Base-by-base conservation (phyloP, 2,888 invertebrate species). In the Ecliptopera silaceata region DNA sequence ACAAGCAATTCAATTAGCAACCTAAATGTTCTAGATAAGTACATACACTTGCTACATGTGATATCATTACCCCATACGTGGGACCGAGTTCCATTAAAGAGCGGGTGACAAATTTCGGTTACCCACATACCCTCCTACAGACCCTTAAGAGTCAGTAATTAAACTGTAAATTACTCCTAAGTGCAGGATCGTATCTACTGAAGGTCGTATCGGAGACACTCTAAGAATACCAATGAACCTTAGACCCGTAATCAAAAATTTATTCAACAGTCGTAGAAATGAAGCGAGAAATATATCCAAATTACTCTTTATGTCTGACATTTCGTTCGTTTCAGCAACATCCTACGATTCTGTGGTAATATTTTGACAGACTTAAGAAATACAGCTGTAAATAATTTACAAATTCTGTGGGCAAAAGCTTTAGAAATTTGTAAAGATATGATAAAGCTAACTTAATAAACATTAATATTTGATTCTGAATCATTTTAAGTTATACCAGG, bases 91-190 rank as follows among this genome's bases (percentile, higher is more conserved):
- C 63, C 66, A 64, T 64, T 63, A 63, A 61, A 59, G 59, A 59
- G 55, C 47, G 20, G 49, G 66, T 66, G 66, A 75, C 77, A 75
- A 77, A 75, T 77, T 75, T 66, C 54, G 68, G 66, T 64, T 67
- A 56, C 64, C 69, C 64, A 65, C 70, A 69, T 51, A 55, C 64
- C 62, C 59, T 50, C 63, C 63, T 68, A 59, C 65, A 62, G 65
- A 63, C 68, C 65, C 66, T 56, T 74, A 62, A 72, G 72, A 72
- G 72, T 74, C 78, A 79, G 86, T 88, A 88, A 88, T 88, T 87
- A 87, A 88, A 86, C 86, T 86, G 87, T 87, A 86, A 87, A 88
- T 87, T 87, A 86, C 79, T 75, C 76, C 81, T 84, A 85, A 87
- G 85, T 85, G 83, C 79, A 80, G 78, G 80, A 79, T 81, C 81